Percentiles rank a stretch among this genome's conserved stretches.
Evolutionary conservation across 2,797 vertebrate species (phyloP).

Genomic region (Coracias cyanogaster): DNA sequence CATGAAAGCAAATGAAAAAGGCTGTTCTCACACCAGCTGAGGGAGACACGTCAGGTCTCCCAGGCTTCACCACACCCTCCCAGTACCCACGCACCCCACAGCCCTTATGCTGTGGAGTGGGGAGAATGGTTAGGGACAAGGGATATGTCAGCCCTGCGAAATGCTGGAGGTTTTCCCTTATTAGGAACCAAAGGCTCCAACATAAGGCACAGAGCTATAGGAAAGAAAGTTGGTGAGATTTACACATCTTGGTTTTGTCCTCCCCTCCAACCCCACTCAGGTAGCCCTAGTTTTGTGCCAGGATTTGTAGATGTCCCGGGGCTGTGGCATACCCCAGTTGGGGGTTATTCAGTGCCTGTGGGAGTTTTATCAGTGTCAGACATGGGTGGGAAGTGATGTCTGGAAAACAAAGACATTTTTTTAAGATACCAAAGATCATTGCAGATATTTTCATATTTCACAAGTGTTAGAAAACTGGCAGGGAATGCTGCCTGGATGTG

Average conservation of each 20-base stretch:
- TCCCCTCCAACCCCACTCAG: neutral
- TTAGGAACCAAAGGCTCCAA: neutral
- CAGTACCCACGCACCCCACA: fast-evolving
- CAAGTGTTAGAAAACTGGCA: neutral
- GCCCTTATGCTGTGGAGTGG: fast-evolving
- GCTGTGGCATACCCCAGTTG: neutral
- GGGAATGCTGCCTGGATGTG: neutral
- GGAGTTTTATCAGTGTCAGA: neutral
- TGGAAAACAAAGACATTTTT: neutral
- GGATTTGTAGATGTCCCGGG: neutral
- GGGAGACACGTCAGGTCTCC: neutral
- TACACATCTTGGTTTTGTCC: fast-evolving
- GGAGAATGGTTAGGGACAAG: neutral
- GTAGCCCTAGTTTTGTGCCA: neutral
- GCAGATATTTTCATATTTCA: neutral
- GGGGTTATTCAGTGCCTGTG: neutral
- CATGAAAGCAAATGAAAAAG: neutral
- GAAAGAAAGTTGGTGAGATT: neutral
- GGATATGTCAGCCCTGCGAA: neutral
- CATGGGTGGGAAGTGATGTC: neutral
- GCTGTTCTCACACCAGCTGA: conserved; percentile 11
- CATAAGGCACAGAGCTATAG: neutral
- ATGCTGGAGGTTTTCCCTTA: neutral
- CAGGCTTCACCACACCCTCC: neutral
- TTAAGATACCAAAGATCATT: neutral